Percentiles rank a stretch among this genome's conserved stretches.
Conservation (phyloP, 2,888 invertebrate species). For the Microctonus brassicae region DNA sequence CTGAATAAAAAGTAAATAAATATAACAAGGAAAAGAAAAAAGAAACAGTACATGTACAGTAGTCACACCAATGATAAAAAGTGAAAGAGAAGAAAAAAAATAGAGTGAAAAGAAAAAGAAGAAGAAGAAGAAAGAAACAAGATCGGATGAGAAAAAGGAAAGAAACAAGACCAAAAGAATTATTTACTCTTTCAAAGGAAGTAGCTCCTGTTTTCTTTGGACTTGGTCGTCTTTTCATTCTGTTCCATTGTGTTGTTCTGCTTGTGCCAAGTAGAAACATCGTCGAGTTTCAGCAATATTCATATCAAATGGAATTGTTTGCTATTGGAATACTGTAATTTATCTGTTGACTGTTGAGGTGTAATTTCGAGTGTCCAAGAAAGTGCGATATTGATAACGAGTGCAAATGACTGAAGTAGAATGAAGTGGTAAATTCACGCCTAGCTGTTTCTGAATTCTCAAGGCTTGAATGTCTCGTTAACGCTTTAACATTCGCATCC, state of each 20-base stretch:
- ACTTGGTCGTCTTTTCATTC: slow-evolving; percentile 18
- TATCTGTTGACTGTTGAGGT: background rate
- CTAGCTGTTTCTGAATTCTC: background rate
- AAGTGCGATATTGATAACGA: slow-evolving; percentile 8
- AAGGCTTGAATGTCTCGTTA: slow-evolving; percentile 29
- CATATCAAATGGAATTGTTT: background rate
- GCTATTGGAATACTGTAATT: background rate
- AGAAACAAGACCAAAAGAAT: background rate
- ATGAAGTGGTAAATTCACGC: background rate
- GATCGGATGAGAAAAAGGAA: background rate
- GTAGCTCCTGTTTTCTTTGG: slow-evolving; percentile 6
- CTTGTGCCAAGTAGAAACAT: background rate
- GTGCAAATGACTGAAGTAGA: background rate
- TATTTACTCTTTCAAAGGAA: slow-evolving; percentile 17
- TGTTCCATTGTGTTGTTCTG: slow-evolving; percentile 1
- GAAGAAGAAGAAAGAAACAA: background rate
- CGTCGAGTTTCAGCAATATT: background rate
- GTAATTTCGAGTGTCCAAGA: background rate
- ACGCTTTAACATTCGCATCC: background rate
- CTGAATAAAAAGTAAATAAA: background rate
- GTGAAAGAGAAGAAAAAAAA: background rate
- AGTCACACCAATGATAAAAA: background rate
- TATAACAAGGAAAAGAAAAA: background rate
- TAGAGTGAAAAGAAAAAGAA: background rate
- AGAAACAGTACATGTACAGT: background rate